Evolutionary conservation across 2,113 vertebrate genomes (phyloP), one percentile per base, ranked within the genome.

Genomic region (Turnix velox): DNA sequence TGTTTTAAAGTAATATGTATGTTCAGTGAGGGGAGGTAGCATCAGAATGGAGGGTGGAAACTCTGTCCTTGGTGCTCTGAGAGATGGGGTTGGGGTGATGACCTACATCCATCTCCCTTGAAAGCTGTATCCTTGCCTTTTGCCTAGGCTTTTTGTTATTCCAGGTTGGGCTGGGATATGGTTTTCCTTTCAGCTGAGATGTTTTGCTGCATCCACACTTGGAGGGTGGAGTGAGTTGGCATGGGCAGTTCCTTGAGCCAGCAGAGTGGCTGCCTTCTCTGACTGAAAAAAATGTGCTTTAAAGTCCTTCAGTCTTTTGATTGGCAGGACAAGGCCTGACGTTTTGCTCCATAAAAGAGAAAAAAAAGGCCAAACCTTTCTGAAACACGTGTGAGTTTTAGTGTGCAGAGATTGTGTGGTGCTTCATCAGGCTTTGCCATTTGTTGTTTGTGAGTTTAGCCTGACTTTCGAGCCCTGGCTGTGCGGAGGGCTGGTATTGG

Each of bases 211-310:
- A 51, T 52, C 33, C 8, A 6, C 24, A 2, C 25, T n/a, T 33
- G 59, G 76, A 52, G 18, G 39, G 57, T 7, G 1, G 76, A 24
- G 91, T 24, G 28, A 1, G 28, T n/a, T 2, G 5, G 37, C 30
- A 19, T 2, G 4, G 78, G 73, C 61, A 27, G 62, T 48, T 79
- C 24, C 1, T 1, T 30, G 0, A 0, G 0, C 48, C 1, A 3
- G 28, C 16, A 13, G 20, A 46, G 8, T 31, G 13, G 54, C 72
- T 49, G 87, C 67, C 31, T 54, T 17, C 48, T 55, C 76, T 10
- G 35, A 1, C 63, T 69, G 6, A 4, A 25, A 10, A 48, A 54
- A 46, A 18, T 45, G 7, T 0, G 1, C 27, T 6, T 4, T 71
- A 7, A 46, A 71, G 19, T 46, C 1, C 1, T 23, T n/a, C 30